A percentile compares a stretch with the other conserved stretches of the same genome.
Conservation (phyloP, 2,797 vertebrate species). For the Sarcophilus harrisii region DNA sequence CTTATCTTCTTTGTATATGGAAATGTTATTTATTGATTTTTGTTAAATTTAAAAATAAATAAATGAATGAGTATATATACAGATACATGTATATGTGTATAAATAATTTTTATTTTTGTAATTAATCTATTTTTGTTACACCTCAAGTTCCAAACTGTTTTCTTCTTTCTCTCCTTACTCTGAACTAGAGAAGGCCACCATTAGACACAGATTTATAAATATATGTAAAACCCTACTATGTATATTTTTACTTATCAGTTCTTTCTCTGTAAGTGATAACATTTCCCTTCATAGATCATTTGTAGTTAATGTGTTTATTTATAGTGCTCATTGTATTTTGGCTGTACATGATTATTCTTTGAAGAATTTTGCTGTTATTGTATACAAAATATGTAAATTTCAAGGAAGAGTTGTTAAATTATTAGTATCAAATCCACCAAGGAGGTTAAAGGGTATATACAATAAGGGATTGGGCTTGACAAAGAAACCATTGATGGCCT, state of each 20-base stretch:
- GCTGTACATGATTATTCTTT: not conserved
- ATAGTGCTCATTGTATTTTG: not conserved
- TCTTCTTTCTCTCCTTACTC: not conserved
- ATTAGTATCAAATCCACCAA: not conserved
- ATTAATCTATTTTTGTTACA: not conserved
- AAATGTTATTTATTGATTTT: not conserved
- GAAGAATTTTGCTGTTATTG: not conserved
- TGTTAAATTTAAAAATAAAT: not conserved
- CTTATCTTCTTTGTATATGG: not conserved
- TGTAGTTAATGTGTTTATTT: not conserved
- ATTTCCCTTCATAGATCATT: not conserved
- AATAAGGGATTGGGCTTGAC: not conserved
- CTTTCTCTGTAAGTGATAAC: not conserved
- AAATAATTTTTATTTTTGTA: not conserved
- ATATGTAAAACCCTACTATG: not conserved
- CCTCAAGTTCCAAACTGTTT: not conserved
- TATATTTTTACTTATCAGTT: not conserved
- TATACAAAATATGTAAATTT: not conserved
- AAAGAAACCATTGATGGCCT: not conserved
- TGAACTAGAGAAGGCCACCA: not conserved
- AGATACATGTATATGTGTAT: not conserved
- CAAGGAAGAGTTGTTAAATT: not conserved
- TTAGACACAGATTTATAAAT: not conserved
- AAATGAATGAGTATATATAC: not conserved
- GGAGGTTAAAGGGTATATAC: not conserved